Conservation (phyloP, 2,797 vertebrate genomes). For the Crenichthys baileyi region DNA sequence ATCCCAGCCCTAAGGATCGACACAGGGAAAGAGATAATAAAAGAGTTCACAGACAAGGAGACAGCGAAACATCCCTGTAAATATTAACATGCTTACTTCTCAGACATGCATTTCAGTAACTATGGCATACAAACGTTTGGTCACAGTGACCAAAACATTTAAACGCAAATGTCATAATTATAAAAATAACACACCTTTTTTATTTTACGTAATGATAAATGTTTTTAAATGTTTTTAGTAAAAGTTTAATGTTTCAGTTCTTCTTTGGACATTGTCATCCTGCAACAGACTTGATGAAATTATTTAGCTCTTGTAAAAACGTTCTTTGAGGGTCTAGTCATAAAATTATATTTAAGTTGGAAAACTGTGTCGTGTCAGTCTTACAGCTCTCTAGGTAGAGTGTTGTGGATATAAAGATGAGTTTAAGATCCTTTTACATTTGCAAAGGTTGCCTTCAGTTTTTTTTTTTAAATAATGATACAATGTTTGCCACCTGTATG, state of each 20-base stretch:
- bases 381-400: neutral
- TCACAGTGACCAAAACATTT: neutral
- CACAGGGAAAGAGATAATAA: conserved; percentile 65
- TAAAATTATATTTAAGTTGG: neutral
- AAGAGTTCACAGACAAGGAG: conserved; percentile 8
- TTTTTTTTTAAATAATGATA: neutral
- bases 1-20: conserved; percentile 94
- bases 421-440: neutral
- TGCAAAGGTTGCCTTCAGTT: neutral
- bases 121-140: neutral
- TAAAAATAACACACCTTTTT: neutral
- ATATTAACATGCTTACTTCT: neutral
- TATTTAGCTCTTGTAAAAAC: neutral
- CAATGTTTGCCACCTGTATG: neutral
- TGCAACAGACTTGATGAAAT: neutral
- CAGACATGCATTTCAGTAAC: neutral
- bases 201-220: neutral
- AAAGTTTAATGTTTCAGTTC: neutral
- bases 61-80: neutral
- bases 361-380: neutral
- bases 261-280: neutral
- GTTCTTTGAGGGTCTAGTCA: neutral
- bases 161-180: neutral
- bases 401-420: too few species aligned
- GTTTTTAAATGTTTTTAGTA: neutral